These are phyloP conservation scores for Aepyceros melampus DNA, from an alignment of 2,113 vertebrate genomes.

Conservation along the genomic window DNA sequence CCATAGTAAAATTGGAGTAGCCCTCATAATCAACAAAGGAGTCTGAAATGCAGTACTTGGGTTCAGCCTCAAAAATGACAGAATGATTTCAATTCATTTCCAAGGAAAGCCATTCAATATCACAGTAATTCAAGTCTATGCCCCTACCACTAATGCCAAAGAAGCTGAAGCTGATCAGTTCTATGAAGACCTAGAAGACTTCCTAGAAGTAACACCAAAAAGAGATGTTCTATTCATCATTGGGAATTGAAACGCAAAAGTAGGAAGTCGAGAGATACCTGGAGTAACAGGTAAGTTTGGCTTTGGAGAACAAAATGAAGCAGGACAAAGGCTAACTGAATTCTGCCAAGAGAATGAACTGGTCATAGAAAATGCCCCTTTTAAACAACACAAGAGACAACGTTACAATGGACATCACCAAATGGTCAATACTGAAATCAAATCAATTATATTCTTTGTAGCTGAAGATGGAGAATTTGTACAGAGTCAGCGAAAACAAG, in stretches of 20 bases:
- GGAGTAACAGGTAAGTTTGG: neutral
- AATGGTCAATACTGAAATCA: neutral
- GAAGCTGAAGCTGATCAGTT: neutral
- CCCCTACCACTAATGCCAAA: fast-evolving
- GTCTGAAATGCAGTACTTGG: neutral
- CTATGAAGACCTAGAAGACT: neutral
- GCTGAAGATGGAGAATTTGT: neutral
- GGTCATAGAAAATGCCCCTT: neutral
- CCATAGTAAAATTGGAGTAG: neutral
- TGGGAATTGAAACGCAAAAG: neutral
- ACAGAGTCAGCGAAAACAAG: neutral
- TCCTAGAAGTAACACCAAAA: neutral
- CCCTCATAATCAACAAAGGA: neutral
- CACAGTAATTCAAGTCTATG: neutral
- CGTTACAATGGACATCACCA: neutral
- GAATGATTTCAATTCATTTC: neutral
- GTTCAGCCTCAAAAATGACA: neutral
- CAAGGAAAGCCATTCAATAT: neutral
- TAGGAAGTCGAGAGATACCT: neutral
- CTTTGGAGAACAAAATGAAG: neutral
- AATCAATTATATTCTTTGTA: neutral
- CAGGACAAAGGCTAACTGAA: neutral
- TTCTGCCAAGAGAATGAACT: neutral
- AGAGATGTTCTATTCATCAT: neutral
- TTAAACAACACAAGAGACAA: neutral